phyloP scores from a whole-genome alignment of 2,113 vertebrate genomes.

The Conger conger region DNA sequence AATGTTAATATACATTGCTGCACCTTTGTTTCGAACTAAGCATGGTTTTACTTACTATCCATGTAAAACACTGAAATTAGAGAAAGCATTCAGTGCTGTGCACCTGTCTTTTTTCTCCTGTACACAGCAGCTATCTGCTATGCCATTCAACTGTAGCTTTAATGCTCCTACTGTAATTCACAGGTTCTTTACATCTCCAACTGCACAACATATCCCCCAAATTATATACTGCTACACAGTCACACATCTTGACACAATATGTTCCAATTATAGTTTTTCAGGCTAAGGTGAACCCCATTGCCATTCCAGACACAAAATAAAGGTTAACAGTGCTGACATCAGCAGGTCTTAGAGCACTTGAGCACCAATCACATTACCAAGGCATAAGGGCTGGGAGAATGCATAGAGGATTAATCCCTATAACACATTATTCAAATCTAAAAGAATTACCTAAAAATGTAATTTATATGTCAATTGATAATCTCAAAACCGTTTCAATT shows the following conservation, averaged over 20 bases:
- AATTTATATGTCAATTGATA: neutral
- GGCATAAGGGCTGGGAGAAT: neutral
- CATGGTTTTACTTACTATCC: neutral
- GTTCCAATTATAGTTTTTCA: neutral
- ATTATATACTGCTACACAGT: neutral
- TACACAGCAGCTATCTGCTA: neutral
- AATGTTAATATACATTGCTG: neutral
- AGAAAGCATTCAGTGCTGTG: neutral
- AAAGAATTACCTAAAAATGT: neutral
- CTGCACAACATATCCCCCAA: neutral
- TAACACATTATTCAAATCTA: neutral
- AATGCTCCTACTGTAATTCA: neutral
- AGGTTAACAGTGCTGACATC: constrained; percentile 3
- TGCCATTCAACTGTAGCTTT: neutral
- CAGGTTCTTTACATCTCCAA: neutral
- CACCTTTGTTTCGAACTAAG: neutral
- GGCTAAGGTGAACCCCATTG: neutral
- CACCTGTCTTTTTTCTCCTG: neutral
- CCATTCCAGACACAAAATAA: neutral
- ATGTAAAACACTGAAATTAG: neutral
- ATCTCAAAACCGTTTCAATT: neutral
- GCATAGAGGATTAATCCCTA: neutral
- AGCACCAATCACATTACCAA: neutral
- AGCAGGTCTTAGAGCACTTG: neutral
- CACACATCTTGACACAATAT: neutral